These are phyloP conservation scores for Dicaeum eximium DNA, from an alignment of 2,113 vertebrate genomes.

Conservation along the genomic window DNA sequence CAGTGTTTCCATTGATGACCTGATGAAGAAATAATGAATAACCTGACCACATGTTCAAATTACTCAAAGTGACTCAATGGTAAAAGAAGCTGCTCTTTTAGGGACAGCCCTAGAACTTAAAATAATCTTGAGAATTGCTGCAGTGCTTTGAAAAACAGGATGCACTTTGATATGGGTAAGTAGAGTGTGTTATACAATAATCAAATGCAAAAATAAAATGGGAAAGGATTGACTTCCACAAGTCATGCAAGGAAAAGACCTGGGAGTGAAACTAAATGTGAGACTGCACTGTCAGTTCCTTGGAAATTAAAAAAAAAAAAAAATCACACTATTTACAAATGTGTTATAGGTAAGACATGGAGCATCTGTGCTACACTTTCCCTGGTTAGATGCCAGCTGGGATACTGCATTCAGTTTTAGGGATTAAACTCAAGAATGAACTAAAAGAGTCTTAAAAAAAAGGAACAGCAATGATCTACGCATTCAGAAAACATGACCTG, in stretches of 20 bases:
- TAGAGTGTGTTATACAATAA: not conserved
- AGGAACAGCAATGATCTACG: not conserved
- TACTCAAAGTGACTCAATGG: not conserved
- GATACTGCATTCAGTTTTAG: not conserved
- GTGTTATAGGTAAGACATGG: not conserved
- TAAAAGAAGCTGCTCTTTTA: not conserved
- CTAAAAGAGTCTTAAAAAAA: not conserved
- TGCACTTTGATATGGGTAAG: not conserved
- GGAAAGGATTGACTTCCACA: not conserved
- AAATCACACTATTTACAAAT: not conserved
- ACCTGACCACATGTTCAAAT: not conserved
- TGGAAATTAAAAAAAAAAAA: not conserved
- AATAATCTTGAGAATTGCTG: not conserved
- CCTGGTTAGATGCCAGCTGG: not conserved
- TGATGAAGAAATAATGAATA: not conserved
- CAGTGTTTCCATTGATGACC: not conserved
- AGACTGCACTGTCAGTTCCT: not conserved
- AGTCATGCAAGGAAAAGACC: not conserved
- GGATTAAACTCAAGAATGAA: not conserved
- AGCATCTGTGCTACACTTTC: not conserved
- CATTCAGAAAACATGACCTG: not conserved
- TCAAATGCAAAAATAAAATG: slow-evolving; percentile 3
- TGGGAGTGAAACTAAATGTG: not conserved
- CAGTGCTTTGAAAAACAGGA: not conserved
- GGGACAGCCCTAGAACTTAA: not conserved